Percentiles rank a stretch among this genome's conserved stretches.
phyloP scores from a whole-genome alignment of 2,888 invertebrate genomes.

The Periphyllus acericola region DNA sequence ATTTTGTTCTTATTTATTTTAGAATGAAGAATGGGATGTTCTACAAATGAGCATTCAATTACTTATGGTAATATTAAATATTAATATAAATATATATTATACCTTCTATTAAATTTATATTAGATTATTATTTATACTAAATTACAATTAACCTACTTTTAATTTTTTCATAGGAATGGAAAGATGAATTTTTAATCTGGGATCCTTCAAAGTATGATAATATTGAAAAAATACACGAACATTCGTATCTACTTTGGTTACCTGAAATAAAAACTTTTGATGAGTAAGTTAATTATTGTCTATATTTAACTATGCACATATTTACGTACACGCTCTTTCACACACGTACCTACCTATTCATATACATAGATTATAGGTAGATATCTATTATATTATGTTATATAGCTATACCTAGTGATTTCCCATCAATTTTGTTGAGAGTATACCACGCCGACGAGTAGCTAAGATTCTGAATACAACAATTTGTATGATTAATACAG shows the following conservation, averaged over 20 bases:
- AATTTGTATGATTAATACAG: too few species aligned
- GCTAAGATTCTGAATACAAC: too few species aligned
- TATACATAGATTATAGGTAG: too few species aligned
- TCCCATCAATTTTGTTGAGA: too few species aligned
- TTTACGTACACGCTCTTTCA: too few species aligned
- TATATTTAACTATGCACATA: too few species aligned
- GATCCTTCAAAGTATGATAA: conserved; percentile 45
- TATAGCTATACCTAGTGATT: too few species aligned
- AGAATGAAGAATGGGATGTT: conserved; percentile 45
- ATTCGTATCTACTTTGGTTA: conserved; percentile 31
- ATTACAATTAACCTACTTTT: background rate
- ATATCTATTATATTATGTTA: too few species aligned
- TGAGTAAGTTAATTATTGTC: conserved; percentile 3
- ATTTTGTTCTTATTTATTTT: background rate
- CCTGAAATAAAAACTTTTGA: conserved; percentile 40
- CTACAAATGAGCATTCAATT: conserved; percentile 34
- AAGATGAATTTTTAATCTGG: conserved; percentile 54
- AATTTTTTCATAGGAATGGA: conserved; percentile 25
- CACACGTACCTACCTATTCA: too few species aligned
- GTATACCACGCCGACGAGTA: too few species aligned
- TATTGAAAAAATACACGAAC: background rate
- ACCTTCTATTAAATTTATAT: background rate
- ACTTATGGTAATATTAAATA: conserved; percentile 16
- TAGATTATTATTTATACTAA: background rate
- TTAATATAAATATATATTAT: background rate